These are phyloP conservation scores for Pyrgus malvae DNA, from an alignment of 2,888 invertebrate species.

Conservation along the genomic window DNA sequence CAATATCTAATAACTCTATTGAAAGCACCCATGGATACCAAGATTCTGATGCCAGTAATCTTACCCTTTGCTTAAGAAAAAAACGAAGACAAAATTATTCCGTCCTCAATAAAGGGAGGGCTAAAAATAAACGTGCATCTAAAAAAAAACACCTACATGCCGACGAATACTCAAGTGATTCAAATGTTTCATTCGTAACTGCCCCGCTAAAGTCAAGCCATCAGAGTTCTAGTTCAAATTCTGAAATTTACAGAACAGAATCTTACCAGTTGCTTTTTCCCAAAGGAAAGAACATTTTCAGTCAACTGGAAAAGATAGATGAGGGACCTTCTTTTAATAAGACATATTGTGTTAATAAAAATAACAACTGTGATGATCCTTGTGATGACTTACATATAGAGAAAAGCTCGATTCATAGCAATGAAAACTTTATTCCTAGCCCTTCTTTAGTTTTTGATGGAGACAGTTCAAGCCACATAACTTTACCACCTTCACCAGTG, in stretches of 20 bases:
- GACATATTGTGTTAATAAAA: conserved; percentile 15
- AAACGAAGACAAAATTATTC: conserved; percentile 44
- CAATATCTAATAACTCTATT: conserved; percentile 41
- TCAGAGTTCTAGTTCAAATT: conserved; percentile 46
- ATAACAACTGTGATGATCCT: not conserved
- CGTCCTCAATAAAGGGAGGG: not conserved
- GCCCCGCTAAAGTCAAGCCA: conserved; percentile 35
- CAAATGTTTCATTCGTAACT: conserved; percentile 47
- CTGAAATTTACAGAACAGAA: conserved; percentile 58
- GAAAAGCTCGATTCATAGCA: conserved; percentile 15
- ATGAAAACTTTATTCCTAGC: conserved; percentile 8
- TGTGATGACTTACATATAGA: conserved; percentile 8
- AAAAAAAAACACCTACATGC: conserved; percentile 22
- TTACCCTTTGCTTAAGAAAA: conserved; percentile 40
- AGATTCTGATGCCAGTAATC: conserved; percentile 58
- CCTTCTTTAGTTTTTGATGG: conserved; percentile 29
- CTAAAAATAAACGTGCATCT: not conserved
- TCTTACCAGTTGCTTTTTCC: conserved; percentile 62
- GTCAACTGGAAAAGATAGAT: conserved; percentile 49
- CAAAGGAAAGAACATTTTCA: conserved; percentile 33
- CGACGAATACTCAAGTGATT: conserved; percentile 48
- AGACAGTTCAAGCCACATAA: conserved; percentile 58
- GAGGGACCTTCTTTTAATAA: conserved; percentile 42
- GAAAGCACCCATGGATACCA: conserved; percentile 67
- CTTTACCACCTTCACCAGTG: conserved; percentile 66